Evolutionary conservation across 2,113 vertebrate genomes (phyloP), one percentile per base, ranked within the genome.

Genomic region (Thamnophis sirtalis): DNA sequence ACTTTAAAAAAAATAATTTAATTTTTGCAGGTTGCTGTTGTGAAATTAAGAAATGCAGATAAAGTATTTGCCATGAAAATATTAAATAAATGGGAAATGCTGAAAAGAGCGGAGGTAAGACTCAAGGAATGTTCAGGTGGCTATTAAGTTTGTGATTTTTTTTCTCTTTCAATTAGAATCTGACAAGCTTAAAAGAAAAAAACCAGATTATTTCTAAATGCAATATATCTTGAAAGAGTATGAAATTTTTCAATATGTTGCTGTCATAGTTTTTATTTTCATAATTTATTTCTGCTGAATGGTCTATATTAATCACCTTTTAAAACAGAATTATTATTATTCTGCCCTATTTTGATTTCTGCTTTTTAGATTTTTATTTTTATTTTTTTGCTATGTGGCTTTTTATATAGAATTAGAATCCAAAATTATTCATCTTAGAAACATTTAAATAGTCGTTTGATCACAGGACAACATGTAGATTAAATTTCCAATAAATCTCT

Each of bases 61-160:
- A 99, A 99, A 73, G 99, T 99, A 89, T 99, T 99, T 95, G 99
- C 99, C 92, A 99, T 99, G 99, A 99, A 99, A 98, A 99, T 99
- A 94, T 97, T 99, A 94, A 99, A 99, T 97, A 99, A 99, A 95
- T 99, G 99, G 99, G 99, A 99, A 97, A 99, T 99, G 99, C 97
- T 99, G 95, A 99, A 99, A 96, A 98, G 99, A 98, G 99, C 99
- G 9, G 99, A 99, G 98, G 99, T 99, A 97, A 98, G 97, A 93
- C 68, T 91, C 85, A 43, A 92, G 1, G 92, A 91, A 91, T 63
- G 26, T 93, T 84, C 60, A 88, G 0, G 89, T 2, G 5, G 22
- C 93, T 84, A 91, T 95, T 90, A 92, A 38, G 15, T 13, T 94
- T 86, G 28, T 95, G n/a, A 89, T 43, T 90, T 49, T 93, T 33